Base-by-base conservation (phyloP, 2,888 invertebrate species). In the Tenthredo notha region DNA sequence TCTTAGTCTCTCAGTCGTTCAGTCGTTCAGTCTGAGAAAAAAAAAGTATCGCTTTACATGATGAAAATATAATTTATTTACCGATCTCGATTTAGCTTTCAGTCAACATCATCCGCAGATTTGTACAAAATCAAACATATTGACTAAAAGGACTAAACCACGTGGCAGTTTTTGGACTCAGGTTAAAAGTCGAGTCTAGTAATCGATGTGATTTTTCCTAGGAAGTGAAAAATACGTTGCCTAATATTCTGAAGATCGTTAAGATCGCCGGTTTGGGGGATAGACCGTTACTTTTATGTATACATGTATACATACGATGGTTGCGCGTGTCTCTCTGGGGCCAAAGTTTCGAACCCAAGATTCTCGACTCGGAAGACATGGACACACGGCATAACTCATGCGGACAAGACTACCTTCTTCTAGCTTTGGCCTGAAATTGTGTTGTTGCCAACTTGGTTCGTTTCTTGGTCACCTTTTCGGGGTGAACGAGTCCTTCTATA, bases 381-480 rank as follows among this genome's bases (percentile, higher is more conserved):
- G 67, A 67, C 67, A 33, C 25, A 67, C 67, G 67, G 67, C 29
- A 67, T 65, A 65, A 65, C 29, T 65, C 65, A 65, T 18, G 67
- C 29, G 18, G 33, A 67, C 25, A 29, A 67, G 61, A 50, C 12
- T 47, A 61, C 61, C 61, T 61, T 61, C 9, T 61, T 61, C 9
- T 61, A 61, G 61, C 61, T 61, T 61, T 67, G 18, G 67, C 18
- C 33, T 18, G 67, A 15, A 67, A 43, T 43, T 40, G 74, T 74
- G 74, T 25, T 47, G 74, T 74, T 74, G 74, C 74, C 74, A 74
- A 74, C 74, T 74, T 74, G 43, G 74, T 47, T 47, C 74, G 74
- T 74, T 47, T 74, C 74, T 74, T 43, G 74, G 43, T 40, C 74
- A 40, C 43, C 74, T 74, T 74, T 74, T 74, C 33, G 67, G 67